Conservation (phyloP, 2,888 invertebrate genomes). For the Orchesella flavescens region DNA sequence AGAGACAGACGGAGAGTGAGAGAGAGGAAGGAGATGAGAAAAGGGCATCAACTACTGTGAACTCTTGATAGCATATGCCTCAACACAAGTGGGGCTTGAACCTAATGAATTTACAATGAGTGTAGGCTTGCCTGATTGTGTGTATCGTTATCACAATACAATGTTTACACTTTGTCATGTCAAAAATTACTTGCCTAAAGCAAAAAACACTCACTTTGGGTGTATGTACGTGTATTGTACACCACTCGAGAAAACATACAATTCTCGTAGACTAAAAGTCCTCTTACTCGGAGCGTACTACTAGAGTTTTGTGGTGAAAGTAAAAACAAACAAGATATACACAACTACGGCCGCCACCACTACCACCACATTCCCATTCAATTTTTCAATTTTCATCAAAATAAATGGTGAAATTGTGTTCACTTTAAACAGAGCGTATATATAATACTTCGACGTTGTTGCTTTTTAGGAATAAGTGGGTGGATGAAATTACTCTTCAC, state of each 20-base stretch:
- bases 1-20: no score
- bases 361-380: not conserved
- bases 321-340: slow-evolving; percentile 38
- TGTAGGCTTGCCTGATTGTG: slow-evolving; percentile 35
- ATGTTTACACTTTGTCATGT: slow-evolving; percentile 49
- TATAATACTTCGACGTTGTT: no score
- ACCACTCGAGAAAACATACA: no score
- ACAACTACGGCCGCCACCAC: not conserved
- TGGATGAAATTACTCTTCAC: slow-evolving; percentile 21
- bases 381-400: slow-evolving; percentile 15
- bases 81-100: slow-evolving; percentile 11
- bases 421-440: no score
- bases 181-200: slow-evolving; percentile 22
- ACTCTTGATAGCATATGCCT: not conserved
- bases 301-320: slow-evolving; percentile 20
- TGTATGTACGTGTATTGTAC: not conserved
- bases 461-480: not conserved
- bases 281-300: slow-evolving; percentile 6
- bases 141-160: slow-evolving; percentile 29
- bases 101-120: slow-evolving; percentile 56
- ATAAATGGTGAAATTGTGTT: not conserved
- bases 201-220: not conserved
- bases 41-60: not conserved
- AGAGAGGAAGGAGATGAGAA: not conserved
- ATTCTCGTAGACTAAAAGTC: not conserved